phyloP scores from a whole-genome alignment of 2,113 vertebrate genomes.

The Crotophaga sulcirostris region DNA sequence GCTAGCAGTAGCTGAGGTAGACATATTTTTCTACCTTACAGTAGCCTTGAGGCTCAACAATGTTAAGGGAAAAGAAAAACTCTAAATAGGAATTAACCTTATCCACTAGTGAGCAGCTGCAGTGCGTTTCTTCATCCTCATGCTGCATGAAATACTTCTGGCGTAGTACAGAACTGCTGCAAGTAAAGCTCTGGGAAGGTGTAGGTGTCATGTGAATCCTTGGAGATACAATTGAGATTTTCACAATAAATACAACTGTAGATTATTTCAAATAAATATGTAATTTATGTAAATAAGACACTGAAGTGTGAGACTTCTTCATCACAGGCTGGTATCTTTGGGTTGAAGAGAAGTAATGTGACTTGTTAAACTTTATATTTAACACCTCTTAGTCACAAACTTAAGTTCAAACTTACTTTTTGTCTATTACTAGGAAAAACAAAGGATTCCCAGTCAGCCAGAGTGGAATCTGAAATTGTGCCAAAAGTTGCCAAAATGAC shows the following conservation, averaged over 20 bases:
- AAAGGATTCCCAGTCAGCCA: constrained; percentile 76
- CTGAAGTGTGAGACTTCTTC: neutral
- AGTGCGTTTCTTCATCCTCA: neutral
- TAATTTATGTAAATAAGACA: neutral
- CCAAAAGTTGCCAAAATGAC: constrained; percentile 98
- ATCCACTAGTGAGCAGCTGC: neutral
- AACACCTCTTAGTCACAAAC: neutral
- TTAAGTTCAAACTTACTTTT: constrained; percentile 57
- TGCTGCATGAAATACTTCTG: neutral
- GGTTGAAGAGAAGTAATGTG: neutral
- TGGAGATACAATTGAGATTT: neutral
- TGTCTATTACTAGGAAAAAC: constrained; percentile 83
- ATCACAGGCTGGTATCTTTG: neutral
- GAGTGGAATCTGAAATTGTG: constrained; percentile 88
- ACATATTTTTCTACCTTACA: neutral
- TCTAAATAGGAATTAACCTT: neutral
- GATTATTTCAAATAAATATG: neutral
- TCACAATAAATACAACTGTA: neutral
- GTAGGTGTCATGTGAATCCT: neutral
- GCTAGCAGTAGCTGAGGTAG: neutral
- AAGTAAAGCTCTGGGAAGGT: neutral
- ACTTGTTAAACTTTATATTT: constrained; percentile 1
- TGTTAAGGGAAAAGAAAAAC: neutral
- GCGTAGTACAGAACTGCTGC: neutral
- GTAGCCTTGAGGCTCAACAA: neutral